Evolutionary conservation across 2,888 invertebrate species (phyloP).

Genomic region (Schizotus pectinicornis): DNA sequence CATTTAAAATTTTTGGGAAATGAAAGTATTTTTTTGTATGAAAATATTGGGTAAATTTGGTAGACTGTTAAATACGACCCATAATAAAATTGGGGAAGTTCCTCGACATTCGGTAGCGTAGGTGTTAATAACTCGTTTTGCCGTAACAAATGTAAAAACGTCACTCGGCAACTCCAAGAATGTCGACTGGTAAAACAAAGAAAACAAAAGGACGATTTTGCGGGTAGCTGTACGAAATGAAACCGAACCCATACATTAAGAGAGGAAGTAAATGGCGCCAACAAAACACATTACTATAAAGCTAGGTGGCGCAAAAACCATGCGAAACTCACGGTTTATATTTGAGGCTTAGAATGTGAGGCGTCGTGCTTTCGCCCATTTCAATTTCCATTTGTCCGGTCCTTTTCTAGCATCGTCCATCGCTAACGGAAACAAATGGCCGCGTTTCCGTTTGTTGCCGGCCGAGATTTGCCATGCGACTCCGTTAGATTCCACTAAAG

Average conservation of each 20-base stretch:
- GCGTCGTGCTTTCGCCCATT: slow-evolving; percentile 20
- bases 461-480: slow-evolving; percentile 42
- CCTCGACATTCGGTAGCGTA: too few species aligned
- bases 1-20: too few species aligned
- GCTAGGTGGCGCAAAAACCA: slow-evolving; percentile 54
- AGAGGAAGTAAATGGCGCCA: slow-evolving; percentile 44
- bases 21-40: too few species aligned
- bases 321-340: slow-evolving; percentile 45
- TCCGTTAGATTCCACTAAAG: slow-evolving; percentile 33
- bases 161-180: too few species aligned
- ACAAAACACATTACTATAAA: slow-evolving; percentile 54
- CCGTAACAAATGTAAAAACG: too few species aligned
- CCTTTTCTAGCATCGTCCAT: slow-evolving; percentile 13
- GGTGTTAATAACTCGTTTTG: too few species aligned
- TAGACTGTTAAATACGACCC: too few species aligned
- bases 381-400: slow-evolving; percentile 8
- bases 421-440: slow-evolving; percentile 47
- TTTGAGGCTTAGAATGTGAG: slow-evolving; percentile 10
- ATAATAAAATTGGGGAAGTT: background rate
- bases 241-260: slow-evolving; percentile 37
- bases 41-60: too few species aligned
- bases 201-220: background rate
- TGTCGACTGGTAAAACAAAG: too few species aligned
- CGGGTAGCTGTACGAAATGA: slow-evolving; percentile 5
- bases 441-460: slow-evolving; percentile 32